Evolutionary conservation across 2,888 invertebrate species (phyloP), one percentile per base, ranked within the genome.

Genomic region (Boloria euphrosyne): DNA sequence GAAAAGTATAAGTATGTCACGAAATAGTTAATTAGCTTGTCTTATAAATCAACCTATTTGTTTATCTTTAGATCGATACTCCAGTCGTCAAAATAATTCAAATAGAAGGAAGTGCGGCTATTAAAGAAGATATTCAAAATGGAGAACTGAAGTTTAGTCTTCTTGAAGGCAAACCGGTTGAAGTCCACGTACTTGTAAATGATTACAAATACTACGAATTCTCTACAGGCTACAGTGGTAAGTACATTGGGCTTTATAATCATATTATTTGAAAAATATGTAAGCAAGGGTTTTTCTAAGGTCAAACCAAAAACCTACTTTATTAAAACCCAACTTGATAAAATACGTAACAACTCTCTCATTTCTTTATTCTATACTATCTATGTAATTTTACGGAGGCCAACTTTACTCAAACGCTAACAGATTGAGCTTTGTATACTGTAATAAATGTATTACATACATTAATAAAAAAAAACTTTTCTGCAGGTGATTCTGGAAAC

Each of bases 161-260:
- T 1, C 82, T 94, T 13, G 93, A 93, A 57, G 87, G 93, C 75
- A 90, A 93, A 66, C 93, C 94, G 0, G 77, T 93, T 0, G 77
- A 83, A 6, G 78, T 90, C 13, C 87, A 85, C 47, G 87, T 93
- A 52, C 90, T 95, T 67, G 78, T 92, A 14, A 94, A 93, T 75
- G 93, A 94, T 76, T 93, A 85, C 79, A 93, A 94, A 71, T 93
- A 93, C 70, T 89, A 94, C 80, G 93, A 93, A 71, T 93, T 93
- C 77, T 85, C 86, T 44, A 82, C 92, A 73, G 89, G 92, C 74
- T 86, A 85, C 71, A 93, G 93, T 78, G 93, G 94, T 94, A 82
- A 86, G 87, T 82, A 47, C 31, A 47, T 6, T 38, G 2, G 7
- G 10, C 10, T 10, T 31, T 7, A 31, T 31, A 31, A 31, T 31